phyloP scores from a whole-genome alignment of 2,888 invertebrate genomes.

The Synanthedon andrenaeformis region DNA sequence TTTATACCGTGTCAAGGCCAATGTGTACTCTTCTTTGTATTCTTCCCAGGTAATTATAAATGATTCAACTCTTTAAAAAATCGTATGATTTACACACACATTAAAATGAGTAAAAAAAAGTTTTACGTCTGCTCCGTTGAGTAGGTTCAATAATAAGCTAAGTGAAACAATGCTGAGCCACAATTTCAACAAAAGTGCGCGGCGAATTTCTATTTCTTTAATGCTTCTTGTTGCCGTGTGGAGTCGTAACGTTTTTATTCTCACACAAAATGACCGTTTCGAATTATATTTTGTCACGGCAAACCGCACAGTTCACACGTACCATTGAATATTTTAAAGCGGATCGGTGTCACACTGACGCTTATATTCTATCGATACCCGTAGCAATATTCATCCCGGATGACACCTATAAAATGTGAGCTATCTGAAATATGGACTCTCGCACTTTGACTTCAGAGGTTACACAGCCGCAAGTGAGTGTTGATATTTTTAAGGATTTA shows the following conservation, averaged over 20 bases:
- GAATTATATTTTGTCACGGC: constrained; percentile 12
- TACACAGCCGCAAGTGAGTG: constrained; percentile 1
- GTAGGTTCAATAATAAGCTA: neutral
- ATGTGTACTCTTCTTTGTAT: too few relatives aligned
- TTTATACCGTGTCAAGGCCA: too few relatives aligned
- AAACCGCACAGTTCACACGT: constrained; percentile 16
- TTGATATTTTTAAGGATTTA: too few relatives aligned
- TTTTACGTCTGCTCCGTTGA: too few relatives aligned
- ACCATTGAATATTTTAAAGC: constrained; percentile 22
- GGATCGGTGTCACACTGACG: constrained; percentile 7
- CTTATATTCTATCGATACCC: neutral
- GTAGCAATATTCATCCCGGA: neutral
- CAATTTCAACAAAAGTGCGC: neutral
- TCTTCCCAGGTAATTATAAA: too few relatives aligned
- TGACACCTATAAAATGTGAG: constrained; percentile 5
- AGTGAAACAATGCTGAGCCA: neutral
- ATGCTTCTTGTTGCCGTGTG: neutral
- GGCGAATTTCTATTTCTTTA: neutral
- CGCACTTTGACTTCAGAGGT: constrained; percentile 4
- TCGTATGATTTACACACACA: too few relatives aligned
- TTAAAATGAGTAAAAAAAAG: too few relatives aligned
- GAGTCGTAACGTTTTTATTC: neutral
- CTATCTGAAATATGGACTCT: constrained; percentile 4
- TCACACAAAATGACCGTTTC: constrained; percentile 6
- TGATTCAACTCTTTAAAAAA: too few relatives aligned